Conservation (phyloP, 2,888 invertebrate species). For the Nipponacmea schrenckii region DNA sequence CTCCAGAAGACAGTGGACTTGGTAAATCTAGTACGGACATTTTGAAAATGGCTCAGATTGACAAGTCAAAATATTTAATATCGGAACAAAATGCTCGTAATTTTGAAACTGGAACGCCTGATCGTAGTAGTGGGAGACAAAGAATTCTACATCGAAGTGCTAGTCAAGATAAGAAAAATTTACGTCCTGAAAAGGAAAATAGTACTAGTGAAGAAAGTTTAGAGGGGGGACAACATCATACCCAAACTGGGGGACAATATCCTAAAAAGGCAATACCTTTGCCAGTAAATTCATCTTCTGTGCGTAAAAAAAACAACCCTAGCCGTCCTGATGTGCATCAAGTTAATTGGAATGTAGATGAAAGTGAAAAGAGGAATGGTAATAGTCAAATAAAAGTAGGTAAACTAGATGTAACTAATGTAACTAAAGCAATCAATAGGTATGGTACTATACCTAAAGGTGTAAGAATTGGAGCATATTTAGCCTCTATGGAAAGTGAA, state of each 20-base stretch:
- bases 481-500: slow-evolving; percentile 80
- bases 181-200: slow-evolving; percentile 11
- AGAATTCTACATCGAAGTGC: slow-evolving; percentile 12
- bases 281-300: slow-evolving; percentile 47
- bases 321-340: slow-evolving; percentile 21
- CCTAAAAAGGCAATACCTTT: slow-evolving; percentile 57
- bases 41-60: slow-evolving; percentile 54
- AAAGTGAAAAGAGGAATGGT: slow-evolving; percentile 36
- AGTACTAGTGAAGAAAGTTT: slow-evolving; percentile 16
- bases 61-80: slow-evolving; percentile 59
- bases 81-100: slow-evolving; percentile 48
- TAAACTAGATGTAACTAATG: slow-evolving; percentile 94
- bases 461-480: slow-evolving; percentile 93
- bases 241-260: slow-evolving; percentile 36
- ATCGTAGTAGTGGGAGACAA: slow-evolving; percentile 45
- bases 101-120: slow-evolving; percentile 38
- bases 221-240: background rate
- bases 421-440: slow-evolving; percentile 87
- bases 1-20: slow-evolving; percentile 44
- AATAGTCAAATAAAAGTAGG: slow-evolving; percentile 73
- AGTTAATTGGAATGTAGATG: slow-evolving; percentile 14
- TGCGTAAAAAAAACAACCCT: slow-evolving; percentile 42
- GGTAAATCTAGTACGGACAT: slow-evolving; percentile 53
- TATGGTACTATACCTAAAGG: slow-evolving; percentile 98
- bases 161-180: slow-evolving; percentile 15